phyloP scores from a whole-genome alignment of 2,797 vertebrate species.

The Helicolenus hilgendorfi region DNA sequence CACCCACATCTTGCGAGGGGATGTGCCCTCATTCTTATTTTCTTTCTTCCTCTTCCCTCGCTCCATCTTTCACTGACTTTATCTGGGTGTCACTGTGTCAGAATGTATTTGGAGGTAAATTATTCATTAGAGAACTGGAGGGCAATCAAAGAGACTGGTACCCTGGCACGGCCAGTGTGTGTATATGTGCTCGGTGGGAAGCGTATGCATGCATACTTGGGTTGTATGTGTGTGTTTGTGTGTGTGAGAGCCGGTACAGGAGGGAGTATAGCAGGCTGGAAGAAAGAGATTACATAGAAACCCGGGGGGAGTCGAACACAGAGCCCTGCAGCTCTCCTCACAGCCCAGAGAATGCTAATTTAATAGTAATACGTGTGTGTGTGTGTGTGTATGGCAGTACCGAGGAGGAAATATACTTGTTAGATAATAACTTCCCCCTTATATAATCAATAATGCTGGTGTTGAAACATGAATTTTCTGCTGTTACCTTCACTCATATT shows the following conservation, averaged over 20 bases:
- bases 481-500: constrained; percentile 19
- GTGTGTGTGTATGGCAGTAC: background rate
- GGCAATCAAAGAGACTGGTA: constrained; percentile 76
- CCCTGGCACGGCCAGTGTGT: constrained; percentile 12
- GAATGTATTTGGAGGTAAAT: constrained; percentile 70
- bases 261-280: constrained; percentile 45
- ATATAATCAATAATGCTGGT: constrained; percentile 27
- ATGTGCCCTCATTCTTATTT: constrained; percentile 60
- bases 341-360: constrained; percentile 50
- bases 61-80: constrained; percentile 60
- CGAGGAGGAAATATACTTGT: background rate
- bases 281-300: constrained; percentile 67
- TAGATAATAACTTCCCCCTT: background rate
- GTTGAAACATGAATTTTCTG: constrained; percentile 11
- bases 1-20: constrained; percentile 24
- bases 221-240: background rate
- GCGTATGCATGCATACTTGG: background rate
- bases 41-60: constrained; percentile 39
- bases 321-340: constrained; percentile 51
- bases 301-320: constrained; percentile 42
- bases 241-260: background rate
- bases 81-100: constrained; percentile 76
- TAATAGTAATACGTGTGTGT: constrained; percentile 7
- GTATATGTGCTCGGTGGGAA: background rate
- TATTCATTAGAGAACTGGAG: constrained; percentile 78